Conservation (phyloP, 2,113 vertebrate genomes). For the Podilymbus podiceps region DNA sequence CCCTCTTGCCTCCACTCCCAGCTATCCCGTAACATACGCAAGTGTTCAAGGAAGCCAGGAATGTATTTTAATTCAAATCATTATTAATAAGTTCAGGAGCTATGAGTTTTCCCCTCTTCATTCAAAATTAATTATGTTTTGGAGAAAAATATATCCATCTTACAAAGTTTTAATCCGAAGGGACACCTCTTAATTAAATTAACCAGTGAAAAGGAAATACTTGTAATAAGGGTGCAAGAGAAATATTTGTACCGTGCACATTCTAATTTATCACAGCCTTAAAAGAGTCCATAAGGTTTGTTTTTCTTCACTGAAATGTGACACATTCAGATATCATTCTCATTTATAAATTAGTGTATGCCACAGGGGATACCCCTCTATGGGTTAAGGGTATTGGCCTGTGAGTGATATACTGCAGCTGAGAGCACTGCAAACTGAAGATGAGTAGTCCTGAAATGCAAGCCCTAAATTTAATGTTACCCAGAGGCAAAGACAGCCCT, state of each 20-base stretch:
- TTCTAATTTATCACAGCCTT: slow-evolving; percentile 72
- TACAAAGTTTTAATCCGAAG: slow-evolving; percentile 29
- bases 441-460: slow-evolving; percentile 4
- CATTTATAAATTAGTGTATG: slow-evolving; percentile 69
- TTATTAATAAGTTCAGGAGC: slow-evolving; percentile 57
- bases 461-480: slow-evolving; percentile 21
- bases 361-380: slow-evolving; percentile 47
- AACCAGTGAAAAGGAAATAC: slow-evolving; percentile 65
- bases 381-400: slow-evolving; percentile 48
- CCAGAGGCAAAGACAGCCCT: slow-evolving; percentile 11
- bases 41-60: slow-evolving; percentile 38
- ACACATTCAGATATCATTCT: slow-evolving; percentile 55
- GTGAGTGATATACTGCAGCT: slow-evolving; percentile 59
- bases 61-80: slow-evolving; percentile 36
- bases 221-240: slow-evolving; percentile 69
- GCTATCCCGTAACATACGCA: slow-evolving; percentile 18
- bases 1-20: slow-evolving; percentile 40
- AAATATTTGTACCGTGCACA: slow-evolving; percentile 59
- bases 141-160: slow-evolving; percentile 28
- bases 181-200: slow-evolving; percentile 61
- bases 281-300: slow-evolving; percentile 59
- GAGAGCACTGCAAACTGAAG: slow-evolving; percentile 35
- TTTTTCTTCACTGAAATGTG: slow-evolving; percentile 67
- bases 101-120: slow-evolving; percentile 40
- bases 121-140: slow-evolving; percentile 43